phyloP scores from a whole-genome alignment of 2,888 invertebrate species.

The Phlogophora meticulosa region DNA sequence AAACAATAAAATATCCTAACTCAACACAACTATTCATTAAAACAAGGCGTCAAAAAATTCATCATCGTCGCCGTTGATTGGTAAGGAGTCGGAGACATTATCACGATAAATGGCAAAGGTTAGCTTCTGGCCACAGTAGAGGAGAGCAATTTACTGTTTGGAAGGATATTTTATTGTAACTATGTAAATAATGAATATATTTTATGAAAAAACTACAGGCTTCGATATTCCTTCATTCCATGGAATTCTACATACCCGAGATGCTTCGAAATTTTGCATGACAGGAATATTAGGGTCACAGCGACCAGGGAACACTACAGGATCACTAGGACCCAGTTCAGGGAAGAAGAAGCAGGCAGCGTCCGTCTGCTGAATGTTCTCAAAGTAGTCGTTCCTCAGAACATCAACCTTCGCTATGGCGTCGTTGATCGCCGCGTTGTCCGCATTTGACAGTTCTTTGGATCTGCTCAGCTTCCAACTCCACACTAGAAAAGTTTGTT shows the following conservation, averaged over 20 bases:
- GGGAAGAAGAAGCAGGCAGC: conserved; percentile 81
- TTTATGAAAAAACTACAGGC: neutral
- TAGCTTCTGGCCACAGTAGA: no score
- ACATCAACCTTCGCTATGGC: conserved; percentile 71
- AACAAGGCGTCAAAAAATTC: no score
- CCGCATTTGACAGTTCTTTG: conserved; percentile 64
- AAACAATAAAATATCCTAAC: no score
- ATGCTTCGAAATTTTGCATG: conserved; percentile 75
- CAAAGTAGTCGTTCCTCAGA: conserved; percentile 75
- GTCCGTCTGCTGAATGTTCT: conserved; percentile 71
- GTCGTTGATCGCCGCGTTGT: conserved; percentile 69
- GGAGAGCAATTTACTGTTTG: no score
- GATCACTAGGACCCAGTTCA: conserved; percentile 62
- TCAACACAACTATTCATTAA: no score
- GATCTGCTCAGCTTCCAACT: conserved; percentile 84
- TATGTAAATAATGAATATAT: no score
- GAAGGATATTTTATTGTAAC: no score
- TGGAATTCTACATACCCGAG: conserved; percentile 69
- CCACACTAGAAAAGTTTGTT: conserved; percentile 32
- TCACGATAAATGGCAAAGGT: no score
- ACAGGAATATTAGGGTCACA: conserved; percentile 78
- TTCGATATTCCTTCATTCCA: no score
- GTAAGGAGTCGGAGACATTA: no score
- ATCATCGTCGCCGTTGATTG: no score
- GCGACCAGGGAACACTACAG: conserved; percentile 77